Base-by-base conservation (phyloP, 2,888 invertebrate genomes). In the Conomelus anceps region DNA sequence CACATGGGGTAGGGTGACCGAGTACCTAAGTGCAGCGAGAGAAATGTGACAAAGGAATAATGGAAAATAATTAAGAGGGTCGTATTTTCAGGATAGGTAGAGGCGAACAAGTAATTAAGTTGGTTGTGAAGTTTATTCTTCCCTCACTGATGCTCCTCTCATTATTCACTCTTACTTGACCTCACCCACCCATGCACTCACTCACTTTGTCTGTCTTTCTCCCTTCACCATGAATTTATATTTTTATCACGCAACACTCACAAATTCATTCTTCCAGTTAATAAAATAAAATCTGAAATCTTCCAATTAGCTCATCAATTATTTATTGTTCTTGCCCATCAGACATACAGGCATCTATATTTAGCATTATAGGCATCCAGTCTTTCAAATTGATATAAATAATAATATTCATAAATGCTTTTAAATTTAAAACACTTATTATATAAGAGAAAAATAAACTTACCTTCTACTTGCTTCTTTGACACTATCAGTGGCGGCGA, bases 151-250 rank as follows among this genome's bases (percentile, higher is more conserved):
- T 29, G 22, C 84, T 29, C 20, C 26, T 26, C 23, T 34, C 84
- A 26, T 86, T 86, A 29, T 34, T 87, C 89, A 23, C 88, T 88
- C 89, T 63, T 84, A 26, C 86, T 86, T 89, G 89, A 85, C 85
- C 90, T 89, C 87, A 22, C 84, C 87, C 85, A 41, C 87, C 88
- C 90, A 88, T 26, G 89, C 90, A 22, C 87, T 41, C 88, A 63
- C 88, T 34, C 89, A 85, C 29, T 85, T 41, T 89, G 90, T 88
- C 86, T 89, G 63, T 89, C 88, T 89, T 84, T 89, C 90, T 84
- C 84, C 85, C 86, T 86, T 34, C 63, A n/a, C 63, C n/a, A 63
- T 63, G 63, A 63, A n/a, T 63, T 63, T 63, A 4, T 63, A 63
- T 63, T n/a, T 13, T n/a, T 13, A n/a, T 4, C n/a, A 63, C 63